A percentile compares a stretch with the other conserved stretches of the same genome.
These are phyloP conservation scores for Andrena bucephala DNA, from an alignment of 2,888 invertebrate genomes.

Conservation along the genomic window DNA sequence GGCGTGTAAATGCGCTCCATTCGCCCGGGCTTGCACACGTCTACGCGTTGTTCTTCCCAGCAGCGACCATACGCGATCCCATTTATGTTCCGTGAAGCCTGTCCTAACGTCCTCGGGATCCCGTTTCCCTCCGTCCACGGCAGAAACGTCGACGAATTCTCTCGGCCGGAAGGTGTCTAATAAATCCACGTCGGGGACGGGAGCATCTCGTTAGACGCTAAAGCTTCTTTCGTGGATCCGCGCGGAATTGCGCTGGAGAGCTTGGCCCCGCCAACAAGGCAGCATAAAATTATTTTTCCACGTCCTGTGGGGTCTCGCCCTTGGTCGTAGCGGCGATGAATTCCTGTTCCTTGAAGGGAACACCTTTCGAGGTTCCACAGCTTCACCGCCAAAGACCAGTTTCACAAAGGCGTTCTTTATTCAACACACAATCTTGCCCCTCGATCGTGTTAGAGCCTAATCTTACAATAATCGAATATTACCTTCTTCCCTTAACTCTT, in stretches of 20 bases:
- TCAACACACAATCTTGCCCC: no score
- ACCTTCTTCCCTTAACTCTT: no score
- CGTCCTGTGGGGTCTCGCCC: not conserved
- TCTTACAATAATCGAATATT: no score
- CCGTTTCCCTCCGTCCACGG: conserved; percentile 12
- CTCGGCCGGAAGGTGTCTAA: conserved; percentile 60
- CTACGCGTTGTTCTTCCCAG: conserved; percentile 45
- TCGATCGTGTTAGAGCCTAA: no score
- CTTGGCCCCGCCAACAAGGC: not conserved
- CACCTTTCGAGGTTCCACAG: no score
- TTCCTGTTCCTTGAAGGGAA: not conserved
- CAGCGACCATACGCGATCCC: conserved; percentile 35
- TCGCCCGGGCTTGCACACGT: conserved; percentile 8
- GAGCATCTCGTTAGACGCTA: conserved; percentile 57
- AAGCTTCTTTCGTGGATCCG: conserved; percentile 39
- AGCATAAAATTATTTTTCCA: conserved; percentile 38
- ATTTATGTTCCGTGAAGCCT: conserved; percentile 53
- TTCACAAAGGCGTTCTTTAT: no score
- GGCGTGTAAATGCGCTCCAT: conserved; percentile 56
- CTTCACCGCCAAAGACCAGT: no score
- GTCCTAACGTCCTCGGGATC: conserved; percentile 38
- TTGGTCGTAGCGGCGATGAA: not conserved
- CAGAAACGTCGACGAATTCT: conserved; percentile 58
- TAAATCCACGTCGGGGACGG: conserved; percentile 59
- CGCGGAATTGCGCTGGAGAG: conserved; percentile 4